phyloP scores from a whole-genome alignment of 2,888 invertebrate genomes.

The Alloplasta piceator region DNA sequence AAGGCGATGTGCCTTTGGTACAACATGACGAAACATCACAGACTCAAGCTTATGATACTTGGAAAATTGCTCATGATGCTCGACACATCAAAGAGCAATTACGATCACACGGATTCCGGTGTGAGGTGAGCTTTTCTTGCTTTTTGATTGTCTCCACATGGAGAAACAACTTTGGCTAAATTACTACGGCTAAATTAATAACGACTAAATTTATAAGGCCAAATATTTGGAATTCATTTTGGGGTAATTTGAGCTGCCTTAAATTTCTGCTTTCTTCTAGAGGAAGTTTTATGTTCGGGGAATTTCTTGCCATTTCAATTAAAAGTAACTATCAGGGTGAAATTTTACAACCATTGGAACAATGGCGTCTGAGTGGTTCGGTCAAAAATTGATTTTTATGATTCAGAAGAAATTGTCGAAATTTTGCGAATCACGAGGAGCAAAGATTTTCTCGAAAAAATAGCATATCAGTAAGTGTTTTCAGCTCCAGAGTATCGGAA shows the following conservation, averaged over 20 bases:
- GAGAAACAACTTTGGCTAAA: too few relatives aligned
- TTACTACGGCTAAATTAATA: too few relatives aligned
- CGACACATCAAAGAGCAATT: constrained; percentile 76
- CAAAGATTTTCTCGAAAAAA: background rate
- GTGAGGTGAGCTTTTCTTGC: constrained; percentile 38
- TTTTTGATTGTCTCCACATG: too few relatives aligned
- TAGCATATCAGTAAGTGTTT: constrained; percentile 40
- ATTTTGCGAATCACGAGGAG: constrained; percentile 7
- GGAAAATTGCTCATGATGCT: constrained; percentile 86
- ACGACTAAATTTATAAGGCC: too few relatives aligned
- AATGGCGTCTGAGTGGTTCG: too few relatives aligned
- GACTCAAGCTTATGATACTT: constrained; percentile 91
- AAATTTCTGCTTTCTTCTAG: too few relatives aligned
- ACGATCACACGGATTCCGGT: constrained; percentile 76
- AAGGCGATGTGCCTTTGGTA: constrained; percentile 96
- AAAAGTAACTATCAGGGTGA: too few relatives aligned
- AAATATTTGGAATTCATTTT: too few relatives aligned
- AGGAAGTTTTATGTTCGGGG: too few relatives aligned
- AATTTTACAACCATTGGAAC: too few relatives aligned
- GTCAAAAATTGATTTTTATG: constrained; percentile 1
- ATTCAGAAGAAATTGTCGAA: constrained; percentile 15
- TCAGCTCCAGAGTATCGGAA: constrained; percentile 77
- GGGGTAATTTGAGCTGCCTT: too few relatives aligned
- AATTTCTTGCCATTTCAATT: too few relatives aligned
- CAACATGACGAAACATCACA: constrained; percentile 93